Evolutionary conservation across 2,888 invertebrate genomes (phyloP).

Genomic region (Colostygia pectinataria): DNA sequence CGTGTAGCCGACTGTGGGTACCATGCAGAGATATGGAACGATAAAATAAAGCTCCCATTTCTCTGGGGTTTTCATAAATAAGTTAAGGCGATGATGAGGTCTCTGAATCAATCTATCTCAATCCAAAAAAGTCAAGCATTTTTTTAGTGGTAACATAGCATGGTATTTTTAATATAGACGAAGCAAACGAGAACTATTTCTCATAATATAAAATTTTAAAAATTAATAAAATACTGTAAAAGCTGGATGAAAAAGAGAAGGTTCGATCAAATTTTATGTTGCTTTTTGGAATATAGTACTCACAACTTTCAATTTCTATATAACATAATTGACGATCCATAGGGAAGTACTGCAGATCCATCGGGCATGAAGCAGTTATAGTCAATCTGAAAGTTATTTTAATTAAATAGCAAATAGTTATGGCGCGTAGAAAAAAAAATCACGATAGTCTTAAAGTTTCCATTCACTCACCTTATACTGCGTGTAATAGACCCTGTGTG

Average conservation of each 20-base stretch:
- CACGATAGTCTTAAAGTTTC: too few relatives aligned
- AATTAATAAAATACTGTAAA: background rate
- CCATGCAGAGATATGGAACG: slow-evolving; percentile 78
- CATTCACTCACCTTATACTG: slow-evolving; percentile 92
- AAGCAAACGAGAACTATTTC: background rate
- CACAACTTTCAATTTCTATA: slow-evolving; percentile 98
- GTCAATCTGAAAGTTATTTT: slow-evolving; percentile 87
- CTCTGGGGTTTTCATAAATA: slow-evolving; percentile 73
- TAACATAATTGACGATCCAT: slow-evolving; percentile 98
- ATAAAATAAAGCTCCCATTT: slow-evolving; percentile 78
- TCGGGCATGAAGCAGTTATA: slow-evolving; percentile 97
- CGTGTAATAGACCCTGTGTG: slow-evolving; percentile 96
- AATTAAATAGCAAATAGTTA: background rate
- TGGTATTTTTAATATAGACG: background rate
- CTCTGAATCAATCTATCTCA: too few relatives aligned
- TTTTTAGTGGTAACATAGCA: background rate
- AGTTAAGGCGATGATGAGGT: slow-evolving; percentile 28
- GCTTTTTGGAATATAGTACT: slow-evolving; percentile 75
- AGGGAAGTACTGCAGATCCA: slow-evolving; percentile 98
- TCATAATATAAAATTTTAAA: too few relatives aligned
- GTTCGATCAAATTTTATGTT: background rate
- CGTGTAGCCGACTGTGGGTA: slow-evolving; percentile 95
- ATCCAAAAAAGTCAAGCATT: too few relatives aligned
- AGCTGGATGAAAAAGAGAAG: background rate
- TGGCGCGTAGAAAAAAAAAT: background rate